Evolutionary conservation across 2,888 invertebrate genomes (phyloP).

Genomic region (Orgyia antiqua): DNA sequence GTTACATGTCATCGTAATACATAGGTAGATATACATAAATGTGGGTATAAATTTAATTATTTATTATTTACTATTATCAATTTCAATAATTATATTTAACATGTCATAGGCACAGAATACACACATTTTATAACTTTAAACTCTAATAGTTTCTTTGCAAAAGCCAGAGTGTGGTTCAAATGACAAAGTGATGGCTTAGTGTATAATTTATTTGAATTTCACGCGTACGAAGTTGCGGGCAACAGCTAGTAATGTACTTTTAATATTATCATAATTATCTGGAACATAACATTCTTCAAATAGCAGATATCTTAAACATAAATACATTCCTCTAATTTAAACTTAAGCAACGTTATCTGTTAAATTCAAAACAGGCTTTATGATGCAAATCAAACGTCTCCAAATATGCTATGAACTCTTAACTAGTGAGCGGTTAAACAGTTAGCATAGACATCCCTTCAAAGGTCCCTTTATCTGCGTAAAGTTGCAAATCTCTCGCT

Average conservation of each 20-base stretch:
- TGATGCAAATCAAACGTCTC: slow-evolving; percentile 33
- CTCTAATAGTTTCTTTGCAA: too few species aligned
- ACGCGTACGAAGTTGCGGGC: too few species aligned
- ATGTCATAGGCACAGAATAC: too few species aligned
- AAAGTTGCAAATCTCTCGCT: slow-evolving; percentile 50
- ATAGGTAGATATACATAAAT: too few species aligned
- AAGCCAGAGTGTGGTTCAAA: too few species aligned
- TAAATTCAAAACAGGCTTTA: slow-evolving; percentile 25
- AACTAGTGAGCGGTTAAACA: slow-evolving; percentile 44
- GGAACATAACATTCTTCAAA: not conserved
- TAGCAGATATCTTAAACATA: slow-evolving; percentile 11
- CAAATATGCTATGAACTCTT: slow-evolving; percentile 35
- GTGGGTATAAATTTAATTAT: too few species aligned
- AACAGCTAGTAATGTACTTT: not conserved
- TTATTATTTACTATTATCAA: too few species aligned
- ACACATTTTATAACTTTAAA: too few species aligned
- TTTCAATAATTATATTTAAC: too few species aligned
- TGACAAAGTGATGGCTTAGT: too few species aligned
- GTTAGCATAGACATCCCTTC: slow-evolving; percentile 43
- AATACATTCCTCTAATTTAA: slow-evolving; percentile 27
- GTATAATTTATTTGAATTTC: too few species aligned
- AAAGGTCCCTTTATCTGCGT: slow-evolving; percentile 44
- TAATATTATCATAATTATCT: not conserved
- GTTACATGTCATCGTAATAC: too few species aligned
- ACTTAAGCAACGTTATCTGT: slow-evolving; percentile 20